Base-by-base conservation (phyloP, 2,888 invertebrate genomes). In the Chalcosyrphus nemorum region DNA sequence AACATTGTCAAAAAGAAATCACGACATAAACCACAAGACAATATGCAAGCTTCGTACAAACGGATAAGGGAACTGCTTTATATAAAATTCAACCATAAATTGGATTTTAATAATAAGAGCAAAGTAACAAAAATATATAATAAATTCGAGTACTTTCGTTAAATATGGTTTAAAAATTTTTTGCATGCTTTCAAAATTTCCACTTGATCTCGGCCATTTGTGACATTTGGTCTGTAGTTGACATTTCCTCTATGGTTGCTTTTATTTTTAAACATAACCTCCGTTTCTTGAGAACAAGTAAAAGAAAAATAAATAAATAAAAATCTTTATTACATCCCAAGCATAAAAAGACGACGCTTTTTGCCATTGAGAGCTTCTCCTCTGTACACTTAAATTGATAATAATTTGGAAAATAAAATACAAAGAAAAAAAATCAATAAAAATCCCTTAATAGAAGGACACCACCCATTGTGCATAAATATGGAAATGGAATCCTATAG, bases 321-420 rank as follows among this genome's bases (percentile, higher is more conserved):
- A 47, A 47, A n/a, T 24, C 4, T 21, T 47, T 47, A 47, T 47
- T 47, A 11, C 47, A 24, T 47, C 47, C 19, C 47, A 24, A 24
- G 1, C 21, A 45, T n/a, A 47, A 47, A 24, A 47, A 24, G 2
- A 45, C 3, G 21, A 13, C 15, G 0, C 15, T 7, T 17, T 43
- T 19, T 45, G 7, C 21, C 19, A 2, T 17, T 41, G 7, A 45
- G 9, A 19, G 2, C 2, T 7, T 17, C 15, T 15, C 52, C 13
- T 21, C 38, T 13, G 38, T 41, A 19, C n/a, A 24, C 13, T 57
- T 21, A 57, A 57, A 41, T 57, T 59, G 41, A 43, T 24, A 41
- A 59, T 59, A 41, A 59, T 59, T 59, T 59, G 15, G 27, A 7
- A 5, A 56, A 56, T 21, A 56, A 56, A 21, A 35, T 21, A 41